A percentile compares a stretch with the other conserved stretches of the same genome.
Evolutionary conservation across 2,888 invertebrate genomes (phyloP).

Genomic region (Mimas tiliae): DNA sequence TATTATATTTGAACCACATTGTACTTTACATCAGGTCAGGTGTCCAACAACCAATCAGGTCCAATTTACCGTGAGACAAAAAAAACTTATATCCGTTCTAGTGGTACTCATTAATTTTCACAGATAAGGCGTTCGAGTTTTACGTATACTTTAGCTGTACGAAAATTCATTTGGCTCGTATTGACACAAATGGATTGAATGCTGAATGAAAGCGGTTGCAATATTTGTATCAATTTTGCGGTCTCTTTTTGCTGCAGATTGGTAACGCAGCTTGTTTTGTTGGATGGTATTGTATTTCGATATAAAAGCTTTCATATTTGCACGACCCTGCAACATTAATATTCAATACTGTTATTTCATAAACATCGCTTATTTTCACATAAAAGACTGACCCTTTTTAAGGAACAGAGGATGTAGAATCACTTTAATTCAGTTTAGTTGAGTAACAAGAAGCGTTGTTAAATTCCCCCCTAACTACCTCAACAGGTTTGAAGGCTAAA

Average conservation of each 20-base stretch:
- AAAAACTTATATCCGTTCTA: too few relatives aligned
- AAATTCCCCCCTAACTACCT: constrained; percentile 40
- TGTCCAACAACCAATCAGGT: too few relatives aligned
- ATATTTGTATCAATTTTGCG: constrained; percentile 49
- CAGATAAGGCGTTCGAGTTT: constrained; percentile 2
- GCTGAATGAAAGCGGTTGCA: constrained; percentile 38
- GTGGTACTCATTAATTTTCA: neutral
- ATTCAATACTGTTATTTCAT: neutral
- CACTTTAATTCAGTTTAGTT: constrained; percentile 21
- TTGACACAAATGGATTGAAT: constrained; percentile 46
- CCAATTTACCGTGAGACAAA: too few relatives aligned
- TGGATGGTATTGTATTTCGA: constrained; percentile 7
- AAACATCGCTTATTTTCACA: neutral
- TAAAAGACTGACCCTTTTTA: neutral
- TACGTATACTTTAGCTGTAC: constrained; percentile 31
- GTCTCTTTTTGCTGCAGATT: constrained; percentile 32
- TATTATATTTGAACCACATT: too few relatives aligned
- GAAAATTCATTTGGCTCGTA: constrained; percentile 40
- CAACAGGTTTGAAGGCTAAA: constrained; percentile 50
- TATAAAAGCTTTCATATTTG: neutral
- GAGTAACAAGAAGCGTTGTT: constrained; percentile 30
- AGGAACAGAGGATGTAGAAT: constrained; percentile 3
- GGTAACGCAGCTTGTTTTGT: constrained; percentile 13
- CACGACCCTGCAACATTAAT: neutral
- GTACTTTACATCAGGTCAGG: too few relatives aligned